Base-by-base conservation (phyloP, 2,888 invertebrate species). In the Rutpela maculata region DNA sequence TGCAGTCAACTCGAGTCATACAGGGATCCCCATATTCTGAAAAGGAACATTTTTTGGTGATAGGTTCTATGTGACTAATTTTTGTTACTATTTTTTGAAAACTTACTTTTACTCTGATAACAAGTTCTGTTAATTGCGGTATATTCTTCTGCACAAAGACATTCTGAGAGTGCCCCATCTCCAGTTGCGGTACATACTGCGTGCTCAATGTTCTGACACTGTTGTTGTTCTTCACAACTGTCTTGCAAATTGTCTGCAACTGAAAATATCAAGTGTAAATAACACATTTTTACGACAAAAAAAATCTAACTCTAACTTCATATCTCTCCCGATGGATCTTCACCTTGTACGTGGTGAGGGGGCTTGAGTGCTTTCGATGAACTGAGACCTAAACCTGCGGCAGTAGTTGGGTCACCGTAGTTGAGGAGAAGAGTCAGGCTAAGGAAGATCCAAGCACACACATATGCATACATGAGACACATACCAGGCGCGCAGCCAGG, bases 11-110 rank as follows among this genome's bases (percentile, higher is more conserved):
- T 50, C 69, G 62, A 22, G 80, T 84, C 38, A 82, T 80, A 76
- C 86, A 86, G 31, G 83, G 80, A 26, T 83, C 81, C 7, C 81
- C 82, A 77, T 81, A 83, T 26, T 71, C 85, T 85, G 57, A 76
- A 84, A 84, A 78, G 57, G 22, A 26, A 4, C 22, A 26, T 1
- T 26, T 26, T 26, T 26, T 26, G 22, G 4, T 26, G 22, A 3
- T 1, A 4, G 4, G 22, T 26, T 26, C 4, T 26, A n/a, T 26
- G 22, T 4, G 4, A 26, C 4, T 26, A 26, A n/a, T n/a, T n/a
- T n/a, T n/a, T n/a, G n/a, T 26, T 26, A 1, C 4, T 26, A 3
- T 26, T 43, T 35, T 35, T 35, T 35, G 31, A 35, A 57, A 50
- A 17, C 66, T 78, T 75, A 81, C 83, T 78, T 81, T 76, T 81